phyloP scores from a whole-genome alignment of 2,113 vertebrate genomes.

The Noturus placidus region DNA sequence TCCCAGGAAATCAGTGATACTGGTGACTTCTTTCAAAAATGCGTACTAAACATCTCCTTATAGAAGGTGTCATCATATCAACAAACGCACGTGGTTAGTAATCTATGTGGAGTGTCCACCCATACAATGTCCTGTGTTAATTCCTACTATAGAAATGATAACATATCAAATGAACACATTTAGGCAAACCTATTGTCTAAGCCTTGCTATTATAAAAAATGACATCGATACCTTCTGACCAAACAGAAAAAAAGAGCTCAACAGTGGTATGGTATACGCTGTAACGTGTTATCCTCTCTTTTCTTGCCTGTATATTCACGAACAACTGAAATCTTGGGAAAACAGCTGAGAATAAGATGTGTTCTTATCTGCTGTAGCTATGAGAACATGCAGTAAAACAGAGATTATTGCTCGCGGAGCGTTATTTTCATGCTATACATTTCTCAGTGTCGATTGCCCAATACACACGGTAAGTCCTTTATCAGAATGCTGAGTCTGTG shows the following conservation, averaged over 20 bases:
- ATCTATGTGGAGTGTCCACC: neutral
- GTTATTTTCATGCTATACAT: conserved; percentile 33
- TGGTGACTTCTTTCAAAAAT: neutral
- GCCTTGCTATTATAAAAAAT: neutral
- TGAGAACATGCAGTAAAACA: conserved; percentile 14
- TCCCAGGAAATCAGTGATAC: neutral
- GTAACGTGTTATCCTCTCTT: neutral
- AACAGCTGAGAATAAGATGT: conserved; percentile 2
- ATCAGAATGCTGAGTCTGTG: conserved; percentile 51
- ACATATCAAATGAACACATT: neutral
- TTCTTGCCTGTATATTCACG: neutral
- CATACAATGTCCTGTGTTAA: neutral
- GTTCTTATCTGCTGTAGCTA: conserved; percentile 14
- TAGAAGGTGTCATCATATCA: neutral
- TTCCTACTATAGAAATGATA: neutral
- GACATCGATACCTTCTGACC: neutral
- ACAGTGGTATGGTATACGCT: neutral
- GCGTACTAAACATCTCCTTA: neutral
- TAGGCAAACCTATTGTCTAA: neutral
- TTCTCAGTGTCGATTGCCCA: conserved; percentile 48
- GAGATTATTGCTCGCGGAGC: conserved; percentile 26
- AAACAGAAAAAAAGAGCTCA: neutral
- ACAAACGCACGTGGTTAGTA: neutral
- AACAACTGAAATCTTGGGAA: neutral
- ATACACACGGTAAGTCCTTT: conserved; percentile 36